A percentile compares a stretch with the other conserved stretches of the same genome.
phyloP scores from a whole-genome alignment of 2,113 vertebrate genomes.

The Forbesichthys agassizii region DNA sequence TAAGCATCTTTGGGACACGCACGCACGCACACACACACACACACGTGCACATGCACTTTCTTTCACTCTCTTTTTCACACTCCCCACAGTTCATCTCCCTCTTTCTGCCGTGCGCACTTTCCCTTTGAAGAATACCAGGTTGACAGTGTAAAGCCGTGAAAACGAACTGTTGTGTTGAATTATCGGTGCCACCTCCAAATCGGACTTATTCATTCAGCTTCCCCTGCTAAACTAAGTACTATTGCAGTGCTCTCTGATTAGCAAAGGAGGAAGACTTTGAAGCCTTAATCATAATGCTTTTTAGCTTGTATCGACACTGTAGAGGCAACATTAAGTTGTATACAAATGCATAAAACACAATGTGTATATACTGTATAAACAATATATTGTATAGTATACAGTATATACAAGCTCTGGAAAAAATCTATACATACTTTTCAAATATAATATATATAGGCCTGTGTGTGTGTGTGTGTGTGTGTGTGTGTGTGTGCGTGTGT shows the following conservation, averaged over 20 bases:
- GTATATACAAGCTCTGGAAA: too few relatives aligned
- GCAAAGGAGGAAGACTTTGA: conserved; percentile 20
- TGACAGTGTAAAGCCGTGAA: conserved; percentile 27
- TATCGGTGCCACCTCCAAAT: conserved; percentile 32
- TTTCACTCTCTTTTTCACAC: neutral
- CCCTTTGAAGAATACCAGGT: conserved; percentile 37
- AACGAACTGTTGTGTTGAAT: conserved; percentile 29
- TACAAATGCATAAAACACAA: neutral
- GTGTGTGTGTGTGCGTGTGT: too few relatives aligned
- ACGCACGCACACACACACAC: neutral
- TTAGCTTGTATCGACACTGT: neutral
- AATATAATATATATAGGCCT: too few relatives aligned
- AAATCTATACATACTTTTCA: too few relatives aligned
- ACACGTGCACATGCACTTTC: conserved; percentile 1
- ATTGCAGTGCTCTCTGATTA: conserved; percentile 30
- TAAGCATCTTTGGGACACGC: neutral
- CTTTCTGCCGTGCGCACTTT: neutral
- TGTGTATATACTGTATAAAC: too few relatives aligned
- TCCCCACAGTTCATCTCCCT: neutral
- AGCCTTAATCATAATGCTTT: conserved; percentile 39
- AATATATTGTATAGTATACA: too few relatives aligned
- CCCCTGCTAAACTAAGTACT: conserved; percentile 43
- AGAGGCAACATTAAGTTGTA: neutral
- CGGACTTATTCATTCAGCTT: conserved; percentile 22
- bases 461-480: too few relatives aligned